These are phyloP conservation scores for Falco punctatus DNA, from an alignment of 2,113 vertebrate species.

Conservation along the genomic window DNA sequence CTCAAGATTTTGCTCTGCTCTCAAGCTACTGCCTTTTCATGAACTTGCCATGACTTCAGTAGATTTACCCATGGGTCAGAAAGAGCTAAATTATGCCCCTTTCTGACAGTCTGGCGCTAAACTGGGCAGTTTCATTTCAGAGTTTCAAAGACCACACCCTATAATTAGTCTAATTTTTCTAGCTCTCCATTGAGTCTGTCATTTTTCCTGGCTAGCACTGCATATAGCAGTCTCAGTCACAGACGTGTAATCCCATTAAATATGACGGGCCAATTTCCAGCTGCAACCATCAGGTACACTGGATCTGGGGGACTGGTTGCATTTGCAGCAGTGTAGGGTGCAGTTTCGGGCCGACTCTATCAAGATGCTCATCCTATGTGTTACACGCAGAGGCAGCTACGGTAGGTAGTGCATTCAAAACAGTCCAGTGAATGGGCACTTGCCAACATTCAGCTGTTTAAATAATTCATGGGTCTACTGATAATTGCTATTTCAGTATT, in stretches of 20 bases:
- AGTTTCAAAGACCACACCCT: not conserved
- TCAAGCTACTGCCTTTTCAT: not conserved
- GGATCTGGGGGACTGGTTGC: fast-evolving
- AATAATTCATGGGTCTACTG: slow-evolving; percentile 31
- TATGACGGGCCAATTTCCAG: not conserved
- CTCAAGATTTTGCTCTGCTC: not conserved
- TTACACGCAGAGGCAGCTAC: not conserved
- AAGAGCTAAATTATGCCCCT: not conserved
- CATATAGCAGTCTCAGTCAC: not conserved
- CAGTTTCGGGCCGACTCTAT: not conserved
- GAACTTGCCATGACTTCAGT: not conserved
- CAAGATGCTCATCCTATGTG: not conserved
- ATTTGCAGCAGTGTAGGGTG: not conserved
- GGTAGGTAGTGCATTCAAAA: not conserved
- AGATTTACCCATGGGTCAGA: not conserved
- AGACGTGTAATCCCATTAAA: not conserved
- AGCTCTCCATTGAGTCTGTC: not conserved
- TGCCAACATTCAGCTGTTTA: not conserved
- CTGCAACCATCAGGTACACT: too few species aligned
- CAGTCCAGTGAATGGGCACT: not conserved
- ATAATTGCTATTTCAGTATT: slow-evolving; percentile 54
- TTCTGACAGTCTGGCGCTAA: not conserved
- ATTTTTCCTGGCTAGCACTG: not conserved
- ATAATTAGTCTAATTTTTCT: not conserved
- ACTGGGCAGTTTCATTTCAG: not conserved